Conservation (phyloP, 2,888 invertebrate genomes). For the Leptinotarsa haldemani region DNA sequence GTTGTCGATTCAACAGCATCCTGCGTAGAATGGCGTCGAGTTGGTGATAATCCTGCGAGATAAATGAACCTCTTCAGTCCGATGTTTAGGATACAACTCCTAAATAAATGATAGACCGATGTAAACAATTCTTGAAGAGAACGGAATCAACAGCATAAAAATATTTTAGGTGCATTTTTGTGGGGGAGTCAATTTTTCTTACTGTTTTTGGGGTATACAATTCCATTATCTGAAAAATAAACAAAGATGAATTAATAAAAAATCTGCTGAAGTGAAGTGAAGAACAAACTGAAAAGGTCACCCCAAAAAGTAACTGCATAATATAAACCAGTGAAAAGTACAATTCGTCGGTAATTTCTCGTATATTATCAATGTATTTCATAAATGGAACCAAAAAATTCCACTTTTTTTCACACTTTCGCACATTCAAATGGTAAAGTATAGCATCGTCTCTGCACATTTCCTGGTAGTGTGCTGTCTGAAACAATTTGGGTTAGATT, state of each 20-base stretch:
- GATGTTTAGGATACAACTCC: background rate
- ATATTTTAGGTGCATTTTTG: too few relatives aligned
- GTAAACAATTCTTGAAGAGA: too few relatives aligned
- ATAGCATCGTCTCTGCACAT: slow-evolving; percentile 29
- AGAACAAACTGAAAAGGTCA: too few relatives aligned
- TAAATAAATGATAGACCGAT: too few relatives aligned
- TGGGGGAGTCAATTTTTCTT: too few relatives aligned
- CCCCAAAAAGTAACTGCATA: too few relatives aligned
- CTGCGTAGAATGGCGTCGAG: background rate
- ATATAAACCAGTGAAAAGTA: background rate
- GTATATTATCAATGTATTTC: background rate
- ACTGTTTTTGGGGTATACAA: too few relatives aligned
- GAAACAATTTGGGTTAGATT: slow-evolving; percentile 27
- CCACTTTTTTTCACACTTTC: background rate
- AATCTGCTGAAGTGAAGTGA: accelerated
- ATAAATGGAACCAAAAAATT: background rate
- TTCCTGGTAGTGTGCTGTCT: slow-evolving; percentile 34
- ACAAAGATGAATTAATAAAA: too few relatives aligned
- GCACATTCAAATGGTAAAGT: background rate
- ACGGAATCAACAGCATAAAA: too few relatives aligned
- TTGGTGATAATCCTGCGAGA: slow-evolving; percentile 10
- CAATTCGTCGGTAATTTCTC: background rate
- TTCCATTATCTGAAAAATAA: too few relatives aligned
- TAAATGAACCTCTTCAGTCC: background rate
- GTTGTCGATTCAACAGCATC: background rate